Evolutionary conservation across 1,140 invertebrate species (phyloP).

Genomic region (Drosophila baimaii): DNA sequence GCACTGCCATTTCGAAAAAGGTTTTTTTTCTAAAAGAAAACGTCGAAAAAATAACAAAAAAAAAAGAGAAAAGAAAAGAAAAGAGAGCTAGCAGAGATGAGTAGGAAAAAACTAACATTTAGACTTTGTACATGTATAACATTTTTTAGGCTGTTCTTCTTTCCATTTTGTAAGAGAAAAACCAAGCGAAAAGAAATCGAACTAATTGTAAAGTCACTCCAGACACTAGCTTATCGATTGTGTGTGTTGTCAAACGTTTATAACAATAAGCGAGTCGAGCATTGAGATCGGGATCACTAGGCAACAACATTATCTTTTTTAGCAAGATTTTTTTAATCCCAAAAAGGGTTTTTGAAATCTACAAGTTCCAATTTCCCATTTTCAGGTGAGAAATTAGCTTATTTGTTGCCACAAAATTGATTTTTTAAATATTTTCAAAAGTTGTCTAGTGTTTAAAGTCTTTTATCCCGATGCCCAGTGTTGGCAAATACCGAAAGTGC

Average conservation of each 20-base stretch:
- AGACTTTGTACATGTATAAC: conserved; percentile 81
- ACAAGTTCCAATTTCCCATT: not conserved
- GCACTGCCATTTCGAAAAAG: conserved; percentile 79
- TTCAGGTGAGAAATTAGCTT: not conserved
- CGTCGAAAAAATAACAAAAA: conserved; percentile 17
- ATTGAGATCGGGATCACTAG: conserved; percentile 14
- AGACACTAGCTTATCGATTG: conserved; percentile 15
- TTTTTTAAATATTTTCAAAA: conserved; percentile 1
- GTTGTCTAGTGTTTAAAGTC: conserved; percentile 25
- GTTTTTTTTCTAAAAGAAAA: conserved; percentile 64
- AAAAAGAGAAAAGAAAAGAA: conserved; percentile 8
- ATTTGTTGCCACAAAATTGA: not conserved
- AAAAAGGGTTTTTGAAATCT: too few species aligned
- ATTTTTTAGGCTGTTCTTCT: conserved; percentile 79
- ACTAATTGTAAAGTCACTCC: conserved; percentile 31
- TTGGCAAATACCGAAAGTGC: conserved; percentile 37
- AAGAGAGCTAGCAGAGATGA: conserved; percentile 29
- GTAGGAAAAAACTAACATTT: conserved; percentile 48
- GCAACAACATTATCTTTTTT: not conserved
- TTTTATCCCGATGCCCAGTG: conserved; percentile 19
- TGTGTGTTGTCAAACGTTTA: conserved; percentile 31
- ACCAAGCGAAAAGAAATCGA: conserved; percentile 20
- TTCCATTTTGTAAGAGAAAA: conserved; percentile 57
- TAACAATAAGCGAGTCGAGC: conserved; percentile 17
- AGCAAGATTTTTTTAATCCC: not conserved